phyloP scores from a whole-genome alignment of 2,888 invertebrate species.

The Nomada hirtipes region DNA sequence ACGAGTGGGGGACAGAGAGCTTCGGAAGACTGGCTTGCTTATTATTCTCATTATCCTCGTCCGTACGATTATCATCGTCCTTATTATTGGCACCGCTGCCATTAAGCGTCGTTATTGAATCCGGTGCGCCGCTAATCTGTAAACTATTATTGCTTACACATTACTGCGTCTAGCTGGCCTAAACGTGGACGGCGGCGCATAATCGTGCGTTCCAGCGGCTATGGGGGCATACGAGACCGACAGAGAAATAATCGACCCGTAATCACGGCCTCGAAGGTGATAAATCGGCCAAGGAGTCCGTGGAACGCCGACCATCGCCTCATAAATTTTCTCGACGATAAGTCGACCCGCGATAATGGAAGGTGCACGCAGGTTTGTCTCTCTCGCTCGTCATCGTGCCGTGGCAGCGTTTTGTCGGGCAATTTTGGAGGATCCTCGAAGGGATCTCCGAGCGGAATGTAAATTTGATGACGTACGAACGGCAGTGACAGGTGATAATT shows the following conservation, averaged over 20 bases:
- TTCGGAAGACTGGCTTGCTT: neutral
- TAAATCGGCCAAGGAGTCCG: conserved; percentile 60
- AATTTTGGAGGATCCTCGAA: conserved; percentile 15
- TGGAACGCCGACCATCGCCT: conserved; percentile 53
- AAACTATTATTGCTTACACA: conserved; percentile 28
- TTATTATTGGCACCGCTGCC: conserved; percentile 22
- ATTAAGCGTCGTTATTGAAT: conserved; percentile 21
- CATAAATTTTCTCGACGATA: conserved; percentile 70
- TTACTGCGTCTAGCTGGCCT: conserved; percentile 1
- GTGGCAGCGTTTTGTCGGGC: neutral
- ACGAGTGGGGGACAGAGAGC: neutral
- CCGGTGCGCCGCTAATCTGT: neutral
- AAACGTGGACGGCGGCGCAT: conserved; percentile 10
- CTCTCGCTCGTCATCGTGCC: neutral
- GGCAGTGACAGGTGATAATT: neutral
- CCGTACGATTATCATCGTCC: conserved; percentile 14
- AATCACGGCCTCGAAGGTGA: conserved; percentile 72
- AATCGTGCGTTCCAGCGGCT: conserved; percentile 20
- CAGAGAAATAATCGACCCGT: conserved; percentile 68
- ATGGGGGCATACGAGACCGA: conserved; percentile 5
- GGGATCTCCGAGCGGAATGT: neutral
- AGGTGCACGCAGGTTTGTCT: conserved; percentile 35
- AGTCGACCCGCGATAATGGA: conserved; percentile 61
- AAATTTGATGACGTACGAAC: neutral
- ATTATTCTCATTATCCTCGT: conserved; percentile 28